Evolutionary conservation across 2,888 invertebrate genomes (phyloP).

Genomic region (Masnerella sp.): DNA sequence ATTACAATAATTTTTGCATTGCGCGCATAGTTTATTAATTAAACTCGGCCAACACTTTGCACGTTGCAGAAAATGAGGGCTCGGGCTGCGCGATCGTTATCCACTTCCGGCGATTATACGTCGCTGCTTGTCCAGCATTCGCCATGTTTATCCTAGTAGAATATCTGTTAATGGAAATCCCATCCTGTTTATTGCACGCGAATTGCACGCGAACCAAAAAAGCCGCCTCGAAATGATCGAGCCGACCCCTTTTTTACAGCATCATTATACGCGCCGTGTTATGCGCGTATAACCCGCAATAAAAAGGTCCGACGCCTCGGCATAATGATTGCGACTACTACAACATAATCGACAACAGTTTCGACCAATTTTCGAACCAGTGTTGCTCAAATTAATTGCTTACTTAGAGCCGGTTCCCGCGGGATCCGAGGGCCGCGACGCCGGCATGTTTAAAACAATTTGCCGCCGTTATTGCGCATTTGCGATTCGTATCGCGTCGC

Average conservation of each 20-base stretch:
- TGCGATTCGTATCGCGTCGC: not conserved
- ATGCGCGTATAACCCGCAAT: conserved; percentile 48
- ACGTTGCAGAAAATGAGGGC: conserved; percentile 60
- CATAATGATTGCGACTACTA: conserved; percentile 53
- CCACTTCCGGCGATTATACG: conserved; percentile 61
- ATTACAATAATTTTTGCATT: conserved; percentile 58
- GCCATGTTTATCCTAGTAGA: conserved; percentile 55
- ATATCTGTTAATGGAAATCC: conserved; percentile 62
- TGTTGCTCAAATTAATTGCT: conserved; percentile 40
- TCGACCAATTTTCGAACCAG: conserved; percentile 43
- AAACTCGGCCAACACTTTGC: conserved; percentile 58
- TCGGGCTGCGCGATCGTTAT: conserved; percentile 56
- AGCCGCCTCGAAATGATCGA: conserved; percentile 49
- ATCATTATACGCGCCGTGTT: conserved; percentile 57
- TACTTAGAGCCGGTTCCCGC: conserved; percentile 23
- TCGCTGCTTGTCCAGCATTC: conserved; percentile 56
- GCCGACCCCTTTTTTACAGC: conserved; percentile 54
- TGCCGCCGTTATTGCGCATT: conserved; percentile 9
- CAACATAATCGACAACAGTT: conserved; percentile 54
- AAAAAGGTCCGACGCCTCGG: conserved; percentile 51
- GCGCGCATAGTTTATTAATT: conserved; percentile 60
- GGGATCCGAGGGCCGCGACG: conserved; percentile 3
- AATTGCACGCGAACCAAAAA: conserved; percentile 54
- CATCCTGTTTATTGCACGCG: conserved; percentile 62
- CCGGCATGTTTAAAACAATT: conserved; percentile 36